Conservation (phyloP, 2,797 vertebrate species). For the Syngnathus acus region DNA sequence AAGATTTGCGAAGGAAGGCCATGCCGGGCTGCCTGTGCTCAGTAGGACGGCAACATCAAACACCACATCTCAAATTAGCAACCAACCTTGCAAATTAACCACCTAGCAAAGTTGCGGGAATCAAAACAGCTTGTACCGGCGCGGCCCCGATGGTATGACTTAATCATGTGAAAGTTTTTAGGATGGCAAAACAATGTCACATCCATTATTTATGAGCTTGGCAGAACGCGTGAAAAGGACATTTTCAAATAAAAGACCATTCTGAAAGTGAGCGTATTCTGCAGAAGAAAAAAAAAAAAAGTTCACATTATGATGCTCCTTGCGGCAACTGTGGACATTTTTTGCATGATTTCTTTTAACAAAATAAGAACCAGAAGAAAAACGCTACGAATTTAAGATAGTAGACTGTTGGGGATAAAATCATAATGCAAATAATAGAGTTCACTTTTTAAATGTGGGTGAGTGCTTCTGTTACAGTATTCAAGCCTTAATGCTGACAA, state of each 20-base stretch:
- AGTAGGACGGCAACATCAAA: constrained; percentile 53
- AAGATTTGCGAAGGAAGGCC: constrained; percentile 28
- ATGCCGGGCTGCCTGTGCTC: constrained; percentile 15
- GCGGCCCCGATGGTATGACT: constrained; percentile 44
- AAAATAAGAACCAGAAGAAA: not conserved
- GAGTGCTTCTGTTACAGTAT: too few relatives aligned
- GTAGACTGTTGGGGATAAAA: too few relatives aligned
- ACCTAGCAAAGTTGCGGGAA: constrained; percentile 48
- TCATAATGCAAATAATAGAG: too few relatives aligned
- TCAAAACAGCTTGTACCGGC: constrained; percentile 44
- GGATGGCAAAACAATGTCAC: constrained; percentile 47
- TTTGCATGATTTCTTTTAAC: not conserved
- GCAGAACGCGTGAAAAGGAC: constrained; percentile 3
- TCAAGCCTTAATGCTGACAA: not conserved
- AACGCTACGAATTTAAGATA: too few relatives aligned
- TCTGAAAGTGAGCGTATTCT: not conserved
- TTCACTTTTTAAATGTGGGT: too few relatives aligned
- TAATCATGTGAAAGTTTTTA: constrained; percentile 56
- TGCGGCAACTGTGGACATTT: not conserved
- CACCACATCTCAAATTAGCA: constrained; percentile 54
- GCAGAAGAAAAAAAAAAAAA: not conserved
- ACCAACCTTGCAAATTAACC: constrained; percentile 53
- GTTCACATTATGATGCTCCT: not conserved
- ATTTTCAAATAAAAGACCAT: constrained; percentile 6
- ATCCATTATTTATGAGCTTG: constrained; percentile 55